phyloP scores from a whole-genome alignment of 2,888 invertebrate species.

The Idaea dimidiata region DNA sequence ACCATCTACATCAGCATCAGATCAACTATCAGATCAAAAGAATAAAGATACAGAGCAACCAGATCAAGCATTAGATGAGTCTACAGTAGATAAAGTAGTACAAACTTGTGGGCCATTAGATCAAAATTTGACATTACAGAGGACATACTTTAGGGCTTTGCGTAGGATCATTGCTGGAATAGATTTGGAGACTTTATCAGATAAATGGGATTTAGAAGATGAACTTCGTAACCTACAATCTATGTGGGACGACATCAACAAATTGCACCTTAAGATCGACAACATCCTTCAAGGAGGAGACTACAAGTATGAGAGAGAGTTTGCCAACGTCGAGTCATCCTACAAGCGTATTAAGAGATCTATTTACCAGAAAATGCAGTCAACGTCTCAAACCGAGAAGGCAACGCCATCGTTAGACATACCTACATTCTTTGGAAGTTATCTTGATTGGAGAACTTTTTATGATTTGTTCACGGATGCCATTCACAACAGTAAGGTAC shows the following conservation, averaged over 20 bases:
- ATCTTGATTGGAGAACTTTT: constrained; percentile 2
- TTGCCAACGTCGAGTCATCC: not conserved
- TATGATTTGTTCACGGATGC: constrained; percentile 6
- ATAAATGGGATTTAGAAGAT: too few species aligned
- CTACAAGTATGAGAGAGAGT: not conserved
- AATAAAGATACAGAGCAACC: too few species aligned
- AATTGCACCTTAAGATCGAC: not conserved
- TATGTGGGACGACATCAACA: not conserved
- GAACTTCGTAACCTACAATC: too few species aligned
- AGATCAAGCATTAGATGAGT: too few species aligned
- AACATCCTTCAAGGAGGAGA: not conserved
- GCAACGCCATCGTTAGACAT: not conserved
- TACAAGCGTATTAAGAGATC: not conserved
- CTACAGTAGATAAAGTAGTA: too few species aligned
- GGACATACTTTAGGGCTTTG: constrained; percentile 3
- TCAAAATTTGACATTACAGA: not conserved
- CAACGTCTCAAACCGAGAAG: not conserved
- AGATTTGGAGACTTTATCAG: too few species aligned
- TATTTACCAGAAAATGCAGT: not conserved
- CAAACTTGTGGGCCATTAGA: not conserved
- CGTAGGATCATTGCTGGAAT: not conserved
- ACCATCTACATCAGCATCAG: too few species aligned
- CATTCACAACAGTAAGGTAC: constrained; percentile 6
- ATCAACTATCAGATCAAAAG: too few species aligned
- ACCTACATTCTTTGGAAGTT: not conserved